These are phyloP conservation scores for Trichogramma evanescens DNA, from an alignment of 2,888 invertebrate genomes.

Conservation along the genomic window DNA sequence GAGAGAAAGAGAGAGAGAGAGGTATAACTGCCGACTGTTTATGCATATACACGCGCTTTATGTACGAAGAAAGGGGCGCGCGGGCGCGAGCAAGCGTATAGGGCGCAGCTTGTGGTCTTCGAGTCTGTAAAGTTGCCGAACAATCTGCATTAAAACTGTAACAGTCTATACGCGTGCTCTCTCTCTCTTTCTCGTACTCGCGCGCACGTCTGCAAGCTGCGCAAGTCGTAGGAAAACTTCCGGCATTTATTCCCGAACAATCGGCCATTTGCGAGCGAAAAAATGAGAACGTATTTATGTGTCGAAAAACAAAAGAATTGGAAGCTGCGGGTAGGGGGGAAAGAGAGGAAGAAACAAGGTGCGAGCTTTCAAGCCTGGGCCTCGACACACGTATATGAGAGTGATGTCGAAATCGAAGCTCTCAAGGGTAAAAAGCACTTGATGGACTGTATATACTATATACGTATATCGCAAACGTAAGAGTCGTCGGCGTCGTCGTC, in stretches of 20 bases:
- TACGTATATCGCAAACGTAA: background rate
- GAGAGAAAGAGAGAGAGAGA: too few species aligned
- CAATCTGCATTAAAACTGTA: constrained; percentile 18
- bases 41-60: too few species aligned
- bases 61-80: too few species aligned
- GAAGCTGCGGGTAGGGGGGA: background rate
- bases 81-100: too few species aligned
- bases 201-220: background rate
- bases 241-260: too few species aligned
- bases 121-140: constrained; percentile 8
- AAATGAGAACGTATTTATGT: background rate
- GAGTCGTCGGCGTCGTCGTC: too few species aligned
- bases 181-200: background rate
- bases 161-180: background rate
- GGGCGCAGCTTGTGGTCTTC: background rate
- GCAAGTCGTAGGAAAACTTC: too few species aligned
- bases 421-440: constrained; percentile 26
- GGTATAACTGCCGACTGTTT: too few species aligned
- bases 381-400: too few species aligned
- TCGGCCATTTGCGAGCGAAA: too few species aligned
- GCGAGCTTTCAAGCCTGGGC: too few species aligned
- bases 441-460: constrained; percentile 14
- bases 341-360: background rate
- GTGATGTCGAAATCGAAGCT: constrained; percentile 22
- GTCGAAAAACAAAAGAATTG: background rate